These are phyloP conservation scores for Antheraea mylitta DNA, from an alignment of 1,140 invertebrate genomes.

Conservation along the genomic window DNA sequence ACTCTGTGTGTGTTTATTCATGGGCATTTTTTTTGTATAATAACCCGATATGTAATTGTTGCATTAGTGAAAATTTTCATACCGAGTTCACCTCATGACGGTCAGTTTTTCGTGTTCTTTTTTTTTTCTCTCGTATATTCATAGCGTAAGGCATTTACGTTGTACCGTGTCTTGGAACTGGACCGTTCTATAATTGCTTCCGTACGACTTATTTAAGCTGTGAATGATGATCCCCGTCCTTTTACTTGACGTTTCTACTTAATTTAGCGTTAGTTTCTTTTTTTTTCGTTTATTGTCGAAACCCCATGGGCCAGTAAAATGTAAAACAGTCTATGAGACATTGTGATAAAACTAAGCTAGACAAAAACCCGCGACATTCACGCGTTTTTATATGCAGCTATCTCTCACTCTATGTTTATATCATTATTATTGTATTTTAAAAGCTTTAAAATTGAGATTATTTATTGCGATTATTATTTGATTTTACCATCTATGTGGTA, in stretches of 20 bases:
- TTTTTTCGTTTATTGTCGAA: conserved; percentile 53
- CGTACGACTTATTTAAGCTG: conserved; percentile 44
- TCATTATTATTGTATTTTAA: conserved; percentile 53
- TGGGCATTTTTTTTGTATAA: conserved; percentile 40
- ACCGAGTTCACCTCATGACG: conserved; percentile 62
- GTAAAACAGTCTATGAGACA: conserved; percentile 69
- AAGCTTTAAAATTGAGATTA: conserved; percentile 78
- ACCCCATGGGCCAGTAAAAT: conserved; percentile 71
- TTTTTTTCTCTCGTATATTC: conserved; percentile 37
- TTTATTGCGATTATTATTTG: conserved; percentile 38
- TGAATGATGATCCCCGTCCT: conserved; percentile 54
- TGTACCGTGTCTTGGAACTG: conserved; percentile 39
- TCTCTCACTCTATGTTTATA: conserved; percentile 29
- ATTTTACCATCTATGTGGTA: too few species aligned
- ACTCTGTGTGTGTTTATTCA: conserved; percentile 19
- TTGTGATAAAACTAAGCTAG: conserved; percentile 73
- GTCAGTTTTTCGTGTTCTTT: conserved; percentile 50
- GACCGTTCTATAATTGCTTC: conserved; percentile 63
- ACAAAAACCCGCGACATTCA: conserved; percentile 31
- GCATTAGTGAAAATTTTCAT: conserved; percentile 17
- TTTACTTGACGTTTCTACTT: conserved; percentile 71
- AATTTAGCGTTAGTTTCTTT: conserved; percentile 74
- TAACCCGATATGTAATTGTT: background rate
- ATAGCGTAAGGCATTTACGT: conserved; percentile 63
- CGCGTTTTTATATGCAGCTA: conserved; percentile 15